Percentiles rank a stretch among this genome's conserved stretches.
phyloP scores from a whole-genome alignment of 2,888 invertebrate genomes.

The Acanthosoma haemorrhoidale region DNA sequence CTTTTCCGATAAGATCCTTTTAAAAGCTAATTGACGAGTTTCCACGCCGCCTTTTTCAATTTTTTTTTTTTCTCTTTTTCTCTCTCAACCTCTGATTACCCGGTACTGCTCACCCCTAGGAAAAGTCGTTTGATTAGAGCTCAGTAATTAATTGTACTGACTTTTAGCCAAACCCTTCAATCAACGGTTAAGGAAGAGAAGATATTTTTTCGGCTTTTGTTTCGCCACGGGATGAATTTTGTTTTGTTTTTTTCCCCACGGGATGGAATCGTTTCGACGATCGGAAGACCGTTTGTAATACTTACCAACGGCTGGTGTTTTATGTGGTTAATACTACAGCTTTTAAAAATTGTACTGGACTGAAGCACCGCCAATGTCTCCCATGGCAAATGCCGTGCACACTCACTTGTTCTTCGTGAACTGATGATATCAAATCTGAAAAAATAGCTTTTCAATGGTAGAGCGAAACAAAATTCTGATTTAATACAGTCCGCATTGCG shows the following conservation, averaged over 20 bases:
- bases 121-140: background rate
- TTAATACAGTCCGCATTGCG: no score
- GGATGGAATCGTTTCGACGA: background rate
- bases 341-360: no score
- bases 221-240: background rate
- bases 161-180: background rate
- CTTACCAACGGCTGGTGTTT: no score
- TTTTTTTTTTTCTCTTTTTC: background rate
- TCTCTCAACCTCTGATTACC: background rate
- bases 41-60: background rate
- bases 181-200: background rate
- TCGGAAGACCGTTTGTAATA: no score
- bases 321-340: no score
- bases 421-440: no score
- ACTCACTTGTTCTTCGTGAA: no score
- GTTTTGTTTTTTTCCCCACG: background rate
- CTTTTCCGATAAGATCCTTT: background rate
- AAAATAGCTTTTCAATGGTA: no score
- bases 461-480: no score
- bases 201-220: background rate
- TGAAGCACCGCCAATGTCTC: no score
- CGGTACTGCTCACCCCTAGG: background rate
- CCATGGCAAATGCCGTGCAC: no score
- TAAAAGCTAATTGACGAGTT: conserved; percentile 8
- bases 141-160: background rate